phyloP scores from a whole-genome alignment of 2,888 invertebrate species.

The Lithophane socia region DNA sequence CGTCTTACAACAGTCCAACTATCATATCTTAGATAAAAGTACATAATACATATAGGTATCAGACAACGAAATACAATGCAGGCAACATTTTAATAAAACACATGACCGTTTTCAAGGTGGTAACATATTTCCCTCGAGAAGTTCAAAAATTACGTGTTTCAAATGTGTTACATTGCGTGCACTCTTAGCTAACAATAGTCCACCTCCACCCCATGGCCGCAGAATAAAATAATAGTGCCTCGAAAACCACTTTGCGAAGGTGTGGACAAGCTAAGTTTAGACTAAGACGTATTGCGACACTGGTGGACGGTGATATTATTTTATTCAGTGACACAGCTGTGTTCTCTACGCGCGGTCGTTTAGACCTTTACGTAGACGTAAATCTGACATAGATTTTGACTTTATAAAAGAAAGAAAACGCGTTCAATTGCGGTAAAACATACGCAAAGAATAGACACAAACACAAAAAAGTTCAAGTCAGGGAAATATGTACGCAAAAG shows the following conservation, averaged over 20 bases:
- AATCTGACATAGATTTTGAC: not conserved
- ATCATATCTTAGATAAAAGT: no score
- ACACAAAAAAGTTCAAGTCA: no score
- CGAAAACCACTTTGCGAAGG: not conserved
- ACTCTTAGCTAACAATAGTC: not conserved
- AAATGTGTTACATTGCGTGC: slow-evolving; percentile 15
- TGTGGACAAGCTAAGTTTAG: slow-evolving; percentile 9
- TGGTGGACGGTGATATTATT: not conserved
- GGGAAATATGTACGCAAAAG: no score
- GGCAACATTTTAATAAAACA: not conserved
- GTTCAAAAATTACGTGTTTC: slow-evolving; percentile 4
- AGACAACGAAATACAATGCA: not conserved
- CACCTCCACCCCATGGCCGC: slow-evolving; percentile 1
- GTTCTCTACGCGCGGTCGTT: not conserved
- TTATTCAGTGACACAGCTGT: not conserved
- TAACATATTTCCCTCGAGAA: slow-evolving; percentile 22
- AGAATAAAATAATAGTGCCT: not conserved
- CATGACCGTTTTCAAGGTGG: not conserved
- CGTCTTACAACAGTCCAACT: no score
- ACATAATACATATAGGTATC: no score
- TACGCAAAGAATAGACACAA: no score
- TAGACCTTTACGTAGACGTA: not conserved
- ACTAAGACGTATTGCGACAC: slow-evolving; percentile 1
- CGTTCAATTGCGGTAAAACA: no score
- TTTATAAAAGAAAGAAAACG: not conserved